Conservation (phyloP, 2,888 invertebrate genomes). For the Branchipolynoe longqiensis region DNA sequence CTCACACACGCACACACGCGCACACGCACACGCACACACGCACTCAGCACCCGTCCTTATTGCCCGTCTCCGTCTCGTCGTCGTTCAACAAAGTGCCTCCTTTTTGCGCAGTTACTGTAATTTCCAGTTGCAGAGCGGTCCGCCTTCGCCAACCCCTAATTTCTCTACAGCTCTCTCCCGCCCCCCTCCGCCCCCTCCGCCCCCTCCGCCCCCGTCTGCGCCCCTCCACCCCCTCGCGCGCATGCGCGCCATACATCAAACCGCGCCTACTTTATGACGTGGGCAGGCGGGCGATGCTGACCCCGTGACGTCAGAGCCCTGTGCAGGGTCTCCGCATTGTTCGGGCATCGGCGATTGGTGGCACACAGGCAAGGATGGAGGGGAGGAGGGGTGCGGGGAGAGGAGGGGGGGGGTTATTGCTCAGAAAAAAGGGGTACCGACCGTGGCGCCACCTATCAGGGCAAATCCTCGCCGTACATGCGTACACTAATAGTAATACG, state of each 20-base stretch:
- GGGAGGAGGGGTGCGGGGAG: not conserved
- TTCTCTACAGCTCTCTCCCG: not conserved
- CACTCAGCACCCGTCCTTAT: constrained; percentile 33
- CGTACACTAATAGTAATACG: no score
- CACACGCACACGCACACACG: constrained; percentile 14
- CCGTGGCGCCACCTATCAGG: no score
- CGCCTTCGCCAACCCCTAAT: not conserved
- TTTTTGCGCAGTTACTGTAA: constrained; percentile 30
- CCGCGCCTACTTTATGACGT: not conserved
- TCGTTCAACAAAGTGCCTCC: constrained; percentile 27
- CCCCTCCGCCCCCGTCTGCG: not conserved
- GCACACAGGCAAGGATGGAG: not conserved
- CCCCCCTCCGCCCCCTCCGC: not conserved
- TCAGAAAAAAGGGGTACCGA: no score
- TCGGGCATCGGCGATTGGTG: not conserved
- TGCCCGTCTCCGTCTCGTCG: constrained; percentile 4
- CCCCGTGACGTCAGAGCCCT: no score
- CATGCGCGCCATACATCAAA: not conserved
- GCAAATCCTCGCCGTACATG: no score
- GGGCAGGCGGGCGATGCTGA: no score
- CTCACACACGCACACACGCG: constrained; percentile 18
- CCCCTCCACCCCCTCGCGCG: not conserved
- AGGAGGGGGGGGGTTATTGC: not conserved
- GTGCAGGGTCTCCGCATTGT: no score
- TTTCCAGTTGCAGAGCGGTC: constrained; percentile 24